Percentiles rank a stretch among this genome's conserved stretches.
Conservation (phyloP, 2,113 vertebrate genomes). For the Dipodomys merriami region DNA sequence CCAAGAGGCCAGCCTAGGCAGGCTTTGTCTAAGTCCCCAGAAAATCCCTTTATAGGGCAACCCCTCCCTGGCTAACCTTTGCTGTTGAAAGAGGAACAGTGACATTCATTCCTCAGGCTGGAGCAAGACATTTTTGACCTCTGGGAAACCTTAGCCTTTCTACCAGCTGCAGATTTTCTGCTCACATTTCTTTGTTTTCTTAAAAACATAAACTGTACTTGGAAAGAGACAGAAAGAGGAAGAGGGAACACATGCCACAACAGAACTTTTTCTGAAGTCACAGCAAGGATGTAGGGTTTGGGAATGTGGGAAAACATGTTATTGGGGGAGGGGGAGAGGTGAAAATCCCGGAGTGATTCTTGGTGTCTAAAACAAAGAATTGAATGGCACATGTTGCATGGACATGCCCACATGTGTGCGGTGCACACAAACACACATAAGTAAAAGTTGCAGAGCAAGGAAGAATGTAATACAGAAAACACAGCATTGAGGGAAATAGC, state of each 20-base stretch:
- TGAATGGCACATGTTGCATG: no score
- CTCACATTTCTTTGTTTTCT: background rate
- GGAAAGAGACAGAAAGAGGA: background rate
- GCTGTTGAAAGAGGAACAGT: background rate
- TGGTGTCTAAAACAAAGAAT: no score
- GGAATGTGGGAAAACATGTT: background rate
- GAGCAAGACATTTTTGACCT: background rate
- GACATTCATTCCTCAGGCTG: background rate
- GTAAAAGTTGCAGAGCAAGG: no score
- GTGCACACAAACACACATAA: no score
- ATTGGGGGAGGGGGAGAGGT: no score
- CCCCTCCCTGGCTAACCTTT: background rate
- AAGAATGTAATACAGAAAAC: no score
- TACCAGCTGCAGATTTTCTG: background rate
- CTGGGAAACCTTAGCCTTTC: background rate
- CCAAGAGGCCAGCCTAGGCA: background rate
- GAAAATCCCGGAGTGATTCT: no score
- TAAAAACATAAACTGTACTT: background rate
- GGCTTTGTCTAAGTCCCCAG: conserved; percentile 3
- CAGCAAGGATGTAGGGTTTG: background rate
- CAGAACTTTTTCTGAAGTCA: background rate
- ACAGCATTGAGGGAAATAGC: no score
- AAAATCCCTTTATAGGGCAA: background rate
- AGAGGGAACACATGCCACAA: background rate
- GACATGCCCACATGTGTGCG: no score